Conservation (phyloP, 2,113 vertebrate genomes). For the Pipra filicauda region DNA sequence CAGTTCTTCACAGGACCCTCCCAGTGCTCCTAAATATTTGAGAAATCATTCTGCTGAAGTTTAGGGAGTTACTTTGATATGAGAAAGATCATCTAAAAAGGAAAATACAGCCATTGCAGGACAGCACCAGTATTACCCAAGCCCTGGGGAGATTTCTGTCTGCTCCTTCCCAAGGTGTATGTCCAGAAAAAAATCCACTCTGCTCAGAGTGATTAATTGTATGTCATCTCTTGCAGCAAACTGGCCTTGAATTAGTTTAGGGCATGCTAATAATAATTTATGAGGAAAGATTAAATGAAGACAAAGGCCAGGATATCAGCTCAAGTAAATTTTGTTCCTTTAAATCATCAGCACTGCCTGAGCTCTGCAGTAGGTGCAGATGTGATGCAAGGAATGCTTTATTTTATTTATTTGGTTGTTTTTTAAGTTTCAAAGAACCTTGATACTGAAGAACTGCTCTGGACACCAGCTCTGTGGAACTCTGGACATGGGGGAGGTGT, state of each 20-base stretch:
- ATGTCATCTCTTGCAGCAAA: neutral
- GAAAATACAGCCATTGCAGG: neutral
- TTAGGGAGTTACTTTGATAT: neutral
- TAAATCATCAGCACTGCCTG: neutral
- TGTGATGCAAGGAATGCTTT: neutral
- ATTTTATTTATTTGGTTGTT: neutral
- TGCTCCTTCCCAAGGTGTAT: neutral
- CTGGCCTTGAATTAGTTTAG: neutral
- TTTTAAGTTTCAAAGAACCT: neutral
- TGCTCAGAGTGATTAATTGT: neutral
- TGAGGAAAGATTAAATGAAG: neutral
- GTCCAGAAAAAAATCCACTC: neutral
- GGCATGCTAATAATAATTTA: neutral
- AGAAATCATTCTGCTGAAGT: neutral
- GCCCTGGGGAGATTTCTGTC: neutral
- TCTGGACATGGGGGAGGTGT: neutral
- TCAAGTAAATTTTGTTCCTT: neutral
- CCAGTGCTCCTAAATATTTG: neutral
- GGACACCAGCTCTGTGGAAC: neutral
- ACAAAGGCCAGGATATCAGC: neutral
- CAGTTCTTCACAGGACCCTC: neutral
- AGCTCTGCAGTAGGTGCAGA: neutral
- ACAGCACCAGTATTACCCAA: neutral
- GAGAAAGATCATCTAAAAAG: neutral
- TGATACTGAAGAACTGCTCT: neutral